These are phyloP conservation scores for Drosophila nr. medialis DNA, from an alignment of 2,888 invertebrate genomes.

Conservation along the genomic window DNA sequence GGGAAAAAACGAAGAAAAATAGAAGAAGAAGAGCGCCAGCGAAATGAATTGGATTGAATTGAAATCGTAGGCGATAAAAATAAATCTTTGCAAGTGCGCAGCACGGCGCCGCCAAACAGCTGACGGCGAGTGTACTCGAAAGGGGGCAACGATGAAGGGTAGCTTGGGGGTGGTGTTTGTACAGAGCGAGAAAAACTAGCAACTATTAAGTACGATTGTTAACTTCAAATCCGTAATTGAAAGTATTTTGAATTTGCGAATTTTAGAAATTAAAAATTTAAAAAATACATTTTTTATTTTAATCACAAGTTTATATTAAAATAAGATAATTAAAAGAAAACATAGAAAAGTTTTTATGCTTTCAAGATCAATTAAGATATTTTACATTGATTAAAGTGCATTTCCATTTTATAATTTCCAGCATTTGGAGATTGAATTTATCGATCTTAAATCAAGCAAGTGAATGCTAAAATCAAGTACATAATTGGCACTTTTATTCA, in stretches of 20 bases:
- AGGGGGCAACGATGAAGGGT: background rate
- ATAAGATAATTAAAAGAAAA: background rate
- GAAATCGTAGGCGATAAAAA: constrained; percentile 83
- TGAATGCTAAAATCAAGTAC: background rate
- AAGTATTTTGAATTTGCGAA: background rate
- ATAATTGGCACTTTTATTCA: background rate
- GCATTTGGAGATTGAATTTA: background rate
- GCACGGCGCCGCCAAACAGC: constrained; percentile 71
- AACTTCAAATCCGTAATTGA: background rate
- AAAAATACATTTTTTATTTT: background rate
- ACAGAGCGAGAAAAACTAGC: background rate
- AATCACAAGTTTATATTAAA: background rate
- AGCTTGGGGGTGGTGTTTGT: background rate
- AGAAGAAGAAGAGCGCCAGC: constrained; percentile 20
- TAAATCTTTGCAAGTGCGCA: constrained; percentile 81
- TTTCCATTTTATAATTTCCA: no score
- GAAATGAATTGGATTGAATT: constrained; percentile 80
- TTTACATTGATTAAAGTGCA: background rate
- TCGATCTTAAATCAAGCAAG: background rate
- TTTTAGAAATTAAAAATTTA: background rate
- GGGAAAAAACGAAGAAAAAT: constrained; percentile 6
- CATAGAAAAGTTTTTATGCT: background rate
- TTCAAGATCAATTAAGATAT: background rate
- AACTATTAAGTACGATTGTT: background rate
- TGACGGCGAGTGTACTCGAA: constrained; percentile 53